phyloP scores from a whole-genome alignment of 2,888 invertebrate genomes.

The Malthinus flaveolus region DNA sequence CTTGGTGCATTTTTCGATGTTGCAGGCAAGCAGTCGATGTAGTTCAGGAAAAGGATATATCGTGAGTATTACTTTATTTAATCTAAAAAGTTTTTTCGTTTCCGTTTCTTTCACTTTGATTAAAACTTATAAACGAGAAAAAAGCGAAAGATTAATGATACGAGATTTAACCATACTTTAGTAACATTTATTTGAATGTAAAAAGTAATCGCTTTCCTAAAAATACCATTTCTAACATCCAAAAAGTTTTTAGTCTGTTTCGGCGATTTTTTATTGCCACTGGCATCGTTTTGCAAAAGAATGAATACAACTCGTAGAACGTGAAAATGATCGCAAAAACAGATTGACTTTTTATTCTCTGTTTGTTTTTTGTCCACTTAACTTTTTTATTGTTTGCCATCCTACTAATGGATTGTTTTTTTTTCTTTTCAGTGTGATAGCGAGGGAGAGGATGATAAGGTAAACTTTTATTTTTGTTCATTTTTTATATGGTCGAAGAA shows the following conservation, averaged over 20 bases:
- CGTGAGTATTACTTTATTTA: conserved; percentile 69
- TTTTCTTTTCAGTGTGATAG: conserved; percentile 84
- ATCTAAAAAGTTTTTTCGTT: neutral
- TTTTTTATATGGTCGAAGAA: conserved; percentile 1
- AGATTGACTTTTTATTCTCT: conserved; percentile 42
- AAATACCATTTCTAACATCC: neutral
- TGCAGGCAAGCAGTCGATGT: conserved; percentile 88
- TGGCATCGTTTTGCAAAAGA: conserved; percentile 20
- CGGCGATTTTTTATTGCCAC: conserved; percentile 10
- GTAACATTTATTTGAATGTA: too few species aligned
- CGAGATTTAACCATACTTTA: too few species aligned
- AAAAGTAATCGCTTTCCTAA: neutral
- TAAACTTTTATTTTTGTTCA: conserved; percentile 55
- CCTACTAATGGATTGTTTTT: conserved; percentile 48
- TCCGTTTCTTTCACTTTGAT: neutral
- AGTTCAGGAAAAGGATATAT: conserved; percentile 94
- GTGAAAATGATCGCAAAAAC: conserved; percentile 35
- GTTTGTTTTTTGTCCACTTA: conserved; percentile 31
- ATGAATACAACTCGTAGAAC: conserved; percentile 22
- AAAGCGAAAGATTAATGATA: too few species aligned
- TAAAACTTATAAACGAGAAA: too few species aligned
- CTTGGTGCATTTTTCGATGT: conserved; percentile 37
- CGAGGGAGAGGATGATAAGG: conserved; percentile 91
- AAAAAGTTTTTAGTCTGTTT: conserved; percentile 2
- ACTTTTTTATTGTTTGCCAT: conserved; percentile 31